These are phyloP conservation scores for Sparus aurata DNA, from an alignment of 2,797 vertebrate species.

Conservation along the genomic window DNA sequence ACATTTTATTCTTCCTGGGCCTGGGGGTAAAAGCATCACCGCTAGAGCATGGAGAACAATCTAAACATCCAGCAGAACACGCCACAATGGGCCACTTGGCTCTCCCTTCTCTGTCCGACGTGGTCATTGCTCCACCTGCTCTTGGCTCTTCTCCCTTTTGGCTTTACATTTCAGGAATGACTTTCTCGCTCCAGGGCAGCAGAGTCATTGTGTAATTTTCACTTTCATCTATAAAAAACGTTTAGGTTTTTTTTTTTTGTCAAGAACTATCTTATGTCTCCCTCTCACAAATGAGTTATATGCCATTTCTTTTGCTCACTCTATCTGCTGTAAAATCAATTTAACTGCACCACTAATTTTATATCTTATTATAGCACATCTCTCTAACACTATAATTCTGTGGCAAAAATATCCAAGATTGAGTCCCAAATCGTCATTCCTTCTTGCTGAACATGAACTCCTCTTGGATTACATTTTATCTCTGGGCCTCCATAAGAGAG, in stretches of 20 bases:
- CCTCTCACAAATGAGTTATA: neutral
- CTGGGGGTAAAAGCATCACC: slow-evolving; percentile 23
- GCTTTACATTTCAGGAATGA: slow-evolving; percentile 40
- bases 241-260: slow-evolving; percentile 1
- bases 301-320: slow-evolving; percentile 8
- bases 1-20: slow-evolving; percentile 23
- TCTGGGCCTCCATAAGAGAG: slow-evolving; percentile 1
- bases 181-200: slow-evolving; percentile 39
- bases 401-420: slow-evolving; percentile 12
- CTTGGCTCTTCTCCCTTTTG: slow-evolving; percentile 55
- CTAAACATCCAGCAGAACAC: slow-evolving; percentile 34
- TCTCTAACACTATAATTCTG: slow-evolving; percentile 22
- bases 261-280: slow-evolving; percentile 16
- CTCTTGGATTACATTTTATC: slow-evolving; percentile 13
- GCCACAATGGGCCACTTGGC: slow-evolving; percentile 22
- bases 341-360: slow-evolving; percentile 19
- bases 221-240: slow-evolving; percentile 15
- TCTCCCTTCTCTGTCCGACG: slow-evolving; percentile 32
- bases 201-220: slow-evolving; percentile 28
- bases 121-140: slow-evolving; percentile 47
- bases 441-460: slow-evolving; percentile 15
- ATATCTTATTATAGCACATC: slow-evolving; percentile 20
- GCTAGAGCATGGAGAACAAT: slow-evolving; percentile 36
- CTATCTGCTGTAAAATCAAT: slow-evolving; percentile 31
- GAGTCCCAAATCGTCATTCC: neutral